phyloP scores from a whole-genome alignment of 2,113 vertebrate genomes.

The Cettia cetti region DNA sequence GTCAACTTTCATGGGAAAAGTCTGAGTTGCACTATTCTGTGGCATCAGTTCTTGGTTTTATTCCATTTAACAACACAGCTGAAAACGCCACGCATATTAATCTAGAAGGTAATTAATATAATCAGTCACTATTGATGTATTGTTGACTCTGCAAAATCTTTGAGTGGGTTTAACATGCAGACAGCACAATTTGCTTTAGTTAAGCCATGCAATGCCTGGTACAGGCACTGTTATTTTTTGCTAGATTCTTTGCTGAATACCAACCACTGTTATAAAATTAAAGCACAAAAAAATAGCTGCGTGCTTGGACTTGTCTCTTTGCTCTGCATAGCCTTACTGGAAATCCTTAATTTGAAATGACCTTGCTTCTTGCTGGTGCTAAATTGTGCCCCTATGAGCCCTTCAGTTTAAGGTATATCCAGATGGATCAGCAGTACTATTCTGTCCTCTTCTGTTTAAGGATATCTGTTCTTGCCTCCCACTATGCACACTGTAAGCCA shows the following conservation, averaged over 20 bases:
- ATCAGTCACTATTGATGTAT: background rate
- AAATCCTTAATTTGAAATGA: background rate
- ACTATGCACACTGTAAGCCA: background rate
- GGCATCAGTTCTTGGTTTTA: background rate
- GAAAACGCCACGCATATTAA: background rate
- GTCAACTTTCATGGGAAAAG: background rate
- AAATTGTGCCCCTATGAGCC: background rate
- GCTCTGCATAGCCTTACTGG: background rate
- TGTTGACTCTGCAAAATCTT: slow-evolving; percentile 12
- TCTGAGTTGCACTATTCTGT: background rate
- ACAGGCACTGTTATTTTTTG: background rate
- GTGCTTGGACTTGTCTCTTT: background rate
- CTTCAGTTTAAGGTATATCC: background rate
- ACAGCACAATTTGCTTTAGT: background rate
- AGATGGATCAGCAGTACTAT: background rate
- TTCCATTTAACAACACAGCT: background rate
- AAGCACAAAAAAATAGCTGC: background rate
- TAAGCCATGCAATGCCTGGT: background rate
- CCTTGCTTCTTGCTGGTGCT: background rate
- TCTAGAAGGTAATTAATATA: slow-evolving; percentile 3
- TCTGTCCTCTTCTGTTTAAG: background rate
- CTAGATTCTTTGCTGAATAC: background rate
- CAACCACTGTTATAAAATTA: background rate
- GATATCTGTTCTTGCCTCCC: background rate
- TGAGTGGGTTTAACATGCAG: background rate